phyloP scores from a whole-genome alignment of 2,797 vertebrate genomes.

The Columba guinea region DNA sequence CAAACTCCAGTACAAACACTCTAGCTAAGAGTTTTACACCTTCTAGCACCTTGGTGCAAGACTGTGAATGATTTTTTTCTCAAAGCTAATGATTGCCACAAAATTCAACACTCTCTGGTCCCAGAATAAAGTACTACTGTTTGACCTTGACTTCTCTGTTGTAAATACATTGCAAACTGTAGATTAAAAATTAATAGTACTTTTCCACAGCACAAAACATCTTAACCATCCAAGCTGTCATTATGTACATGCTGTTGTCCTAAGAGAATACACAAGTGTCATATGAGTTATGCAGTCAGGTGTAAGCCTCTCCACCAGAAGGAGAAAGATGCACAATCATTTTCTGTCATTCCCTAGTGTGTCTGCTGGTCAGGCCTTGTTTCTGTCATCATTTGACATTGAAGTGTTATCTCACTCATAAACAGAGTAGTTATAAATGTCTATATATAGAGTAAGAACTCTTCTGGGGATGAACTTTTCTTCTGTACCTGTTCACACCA shows the following conservation, averaged over 20 bases:
- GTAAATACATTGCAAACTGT: background rate
- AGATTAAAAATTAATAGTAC: slow-evolving; percentile 11
- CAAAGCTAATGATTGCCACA: background rate
- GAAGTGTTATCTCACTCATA: background rate
- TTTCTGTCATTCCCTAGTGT: background rate
- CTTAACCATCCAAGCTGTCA: background rate
- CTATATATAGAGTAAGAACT: background rate
- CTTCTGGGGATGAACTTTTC: background rate
- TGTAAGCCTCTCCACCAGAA: background rate
- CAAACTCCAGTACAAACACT: background rate
- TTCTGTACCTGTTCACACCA: background rate
- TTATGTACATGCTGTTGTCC: background rate
- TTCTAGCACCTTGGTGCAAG: background rate
- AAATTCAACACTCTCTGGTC: background rate
- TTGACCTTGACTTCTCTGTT: background rate
- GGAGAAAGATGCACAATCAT: background rate
- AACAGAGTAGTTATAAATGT: background rate
- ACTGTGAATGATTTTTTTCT: background rate
- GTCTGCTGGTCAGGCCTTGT: background rate
- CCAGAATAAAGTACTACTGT: background rate
- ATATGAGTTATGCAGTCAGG: background rate
- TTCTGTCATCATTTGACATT: background rate
- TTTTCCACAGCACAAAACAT: background rate
- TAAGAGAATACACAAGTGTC: background rate
- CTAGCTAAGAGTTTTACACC: background rate